phyloP scores from a whole-genome alignment of 2,113 vertebrate species.

The Xenopus borealis region DNA sequence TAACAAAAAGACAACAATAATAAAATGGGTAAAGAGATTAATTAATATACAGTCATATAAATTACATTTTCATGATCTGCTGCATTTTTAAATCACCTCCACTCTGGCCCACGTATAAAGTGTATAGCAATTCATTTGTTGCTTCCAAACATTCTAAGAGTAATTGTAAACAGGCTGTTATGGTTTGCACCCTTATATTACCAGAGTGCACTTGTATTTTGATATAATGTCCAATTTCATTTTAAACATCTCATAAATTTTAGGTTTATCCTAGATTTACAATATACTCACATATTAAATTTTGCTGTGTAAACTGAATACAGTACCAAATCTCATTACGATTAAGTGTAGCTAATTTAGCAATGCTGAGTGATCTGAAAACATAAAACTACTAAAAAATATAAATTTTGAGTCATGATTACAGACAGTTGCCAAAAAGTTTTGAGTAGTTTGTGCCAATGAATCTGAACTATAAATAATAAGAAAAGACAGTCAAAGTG shows the following conservation, averaged over 20 bases:
- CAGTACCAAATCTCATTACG: conserved; percentile 12
- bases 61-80: no score
- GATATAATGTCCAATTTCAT: conserved; percentile 29
- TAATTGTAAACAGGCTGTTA: not conserved
- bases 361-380: conserved; percentile 9
- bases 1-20: no score
- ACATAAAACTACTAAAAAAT: not conserved
- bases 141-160: conserved; percentile 18
- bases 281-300: conserved; percentile 25
- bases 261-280: conserved; percentile 29
- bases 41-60: no score
- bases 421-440: not conserved
- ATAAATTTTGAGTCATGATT: not conserved
- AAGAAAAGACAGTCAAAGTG: no score
- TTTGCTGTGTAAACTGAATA: conserved; percentile 43
- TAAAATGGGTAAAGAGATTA: no score
- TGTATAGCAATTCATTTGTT: conserved; percentile 11
- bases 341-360: conserved; percentile 35
- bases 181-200: conserved; percentile 36
- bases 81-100: conserved; percentile 12
- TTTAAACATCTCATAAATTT: conserved; percentile 38
- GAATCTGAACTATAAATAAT: conserved; percentile 8
- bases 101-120: conserved; percentile 2
- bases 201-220: conserved; percentile 21
- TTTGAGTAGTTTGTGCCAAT: conserved; percentile 7